phyloP scores from a whole-genome alignment of 2,797 vertebrate genomes.

The Pseudochaenichthys georgianus region DNA sequence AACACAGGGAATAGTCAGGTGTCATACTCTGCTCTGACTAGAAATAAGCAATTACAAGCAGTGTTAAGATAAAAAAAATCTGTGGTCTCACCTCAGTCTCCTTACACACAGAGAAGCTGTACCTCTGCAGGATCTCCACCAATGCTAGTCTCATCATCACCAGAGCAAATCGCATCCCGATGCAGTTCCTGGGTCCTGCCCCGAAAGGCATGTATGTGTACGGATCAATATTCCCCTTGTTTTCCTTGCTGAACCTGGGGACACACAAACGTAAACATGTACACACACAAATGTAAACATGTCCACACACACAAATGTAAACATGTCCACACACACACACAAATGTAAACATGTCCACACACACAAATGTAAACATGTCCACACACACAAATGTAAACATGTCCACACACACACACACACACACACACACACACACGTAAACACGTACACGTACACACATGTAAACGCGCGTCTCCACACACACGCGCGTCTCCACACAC shows the following conservation, averaged over 20 bases:
- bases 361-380: too few species aligned
- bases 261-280: background rate
- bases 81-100: slow-evolving; percentile 85
- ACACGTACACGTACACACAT: too few species aligned
- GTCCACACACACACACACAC: too few species aligned
- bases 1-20: too few species aligned
- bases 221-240: slow-evolving; percentile 78
- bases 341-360: background rate
- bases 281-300: background rate
- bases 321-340: background rate
- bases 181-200: slow-evolving; percentile 88
- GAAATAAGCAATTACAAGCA: slow-evolving; percentile 1
- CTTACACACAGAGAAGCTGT: slow-evolving; percentile 81
- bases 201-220: slow-evolving; percentile 87
- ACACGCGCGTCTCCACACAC: too few species aligned
- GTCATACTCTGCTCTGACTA: too few species aligned
- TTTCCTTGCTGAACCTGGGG: slow-evolving; percentile 87
- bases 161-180: slow-evolving; percentile 89
- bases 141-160: slow-evolving; percentile 83
- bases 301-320: too few species aligned
- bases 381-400: too few species aligned
- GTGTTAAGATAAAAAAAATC: background rate
- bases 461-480: too few species aligned
- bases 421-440: too few species aligned
- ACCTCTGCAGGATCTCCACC: slow-evolving; percentile 82